Base-by-base conservation (phyloP, 2,113 vertebrate species). In the Otis tarda region DNA sequence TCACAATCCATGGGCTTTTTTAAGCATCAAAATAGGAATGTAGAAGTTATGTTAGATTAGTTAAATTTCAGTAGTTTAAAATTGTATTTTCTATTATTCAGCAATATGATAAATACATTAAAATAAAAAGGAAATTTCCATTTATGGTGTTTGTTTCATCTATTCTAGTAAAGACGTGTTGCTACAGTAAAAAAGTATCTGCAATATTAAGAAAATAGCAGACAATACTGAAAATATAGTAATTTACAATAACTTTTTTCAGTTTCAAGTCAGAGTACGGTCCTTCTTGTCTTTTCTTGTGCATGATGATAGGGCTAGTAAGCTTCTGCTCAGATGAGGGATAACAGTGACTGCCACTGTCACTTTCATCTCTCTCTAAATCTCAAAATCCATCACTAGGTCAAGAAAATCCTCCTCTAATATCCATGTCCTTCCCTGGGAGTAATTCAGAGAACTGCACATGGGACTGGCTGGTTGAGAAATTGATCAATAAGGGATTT, bases 301-400 rank as follows among this genome's bases (percentile, higher is more conserved):
- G 33, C 61, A 52, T 97, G 93, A 94, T 92, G 31, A 89, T 35
- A 63, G 22, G 50, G 30, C 41, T 96, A 70, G 88, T 97, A 96
- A 98, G 94, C 95, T 96, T 73, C 81, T 96, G 81, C 78, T 97
- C 85, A 96, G 86, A 70, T 77, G 67, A 93, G 94, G 97, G 97
- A 98, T 97, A 97, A 98, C 55, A 91, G 94, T 94, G 94, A 93
- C 97, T 97, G 95, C 94, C 86, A 93, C 69, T 96, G 96, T 96
- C 96, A 97, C 98, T 98, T 97, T 97, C 96, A 95, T 95, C 97
- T 96, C 65, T 83, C 39, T 94, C 81, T 96, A 98, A 98, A 98
- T 98, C 98, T 98, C 67, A 93, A 98, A 98, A 98, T 98, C 98
- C 97, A 95, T 19, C 94, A 97, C 90, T 63, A 96, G 96, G 96